Base-by-base conservation (phyloP, 2,113 vertebrate genomes). In the Oxyura jamaicensis region DNA sequence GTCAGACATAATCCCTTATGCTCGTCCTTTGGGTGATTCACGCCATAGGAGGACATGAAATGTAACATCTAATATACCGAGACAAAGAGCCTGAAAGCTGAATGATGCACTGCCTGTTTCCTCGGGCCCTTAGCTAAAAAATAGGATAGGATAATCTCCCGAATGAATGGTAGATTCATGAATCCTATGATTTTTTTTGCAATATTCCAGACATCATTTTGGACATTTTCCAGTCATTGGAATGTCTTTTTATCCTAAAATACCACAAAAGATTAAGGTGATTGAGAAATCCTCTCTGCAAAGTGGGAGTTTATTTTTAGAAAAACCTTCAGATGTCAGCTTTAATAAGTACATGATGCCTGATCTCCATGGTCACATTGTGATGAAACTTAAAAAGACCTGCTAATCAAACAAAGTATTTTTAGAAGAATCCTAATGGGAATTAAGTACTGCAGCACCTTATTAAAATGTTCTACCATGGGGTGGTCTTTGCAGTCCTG, bases 231-330 rank as follows among this genome's bases (percentile, higher is more conserved):
- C 90, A 78, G 76, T 84, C 44, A 33, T 41, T 75, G 42, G 42
- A 95, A 19, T 29, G 18, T 53, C 83, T 90, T 84, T 94, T 93
- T 92, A 65, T 86, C 80, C 69, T 62, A 22, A 75, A 92, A 93
- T 93, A 94, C 69, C 86, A 78, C 26, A 93, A 78, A 90, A 96
- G 42, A 94, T 90, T 96, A 94, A 93, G 53, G 73, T 92, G 73
- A 94, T 86, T 95, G 90, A 92, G 88, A 96, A 93, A 95, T 90
- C 41, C 83, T 81, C 66, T 93, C 83, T 56, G 56, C 76, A 93
- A 82, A 84, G 14, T 56, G 75, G 29, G 52, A 94, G 59, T 22
- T 93, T 96, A 91, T 91, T 90, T 93, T 90, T 93, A 86, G 82
- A 83, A 86, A 93, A 94, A 33, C 68, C 83, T 94, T 95, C 83